Base-by-base conservation (phyloP, 2,888 invertebrate genomes). In the Bimastos eiseni region DNA sequence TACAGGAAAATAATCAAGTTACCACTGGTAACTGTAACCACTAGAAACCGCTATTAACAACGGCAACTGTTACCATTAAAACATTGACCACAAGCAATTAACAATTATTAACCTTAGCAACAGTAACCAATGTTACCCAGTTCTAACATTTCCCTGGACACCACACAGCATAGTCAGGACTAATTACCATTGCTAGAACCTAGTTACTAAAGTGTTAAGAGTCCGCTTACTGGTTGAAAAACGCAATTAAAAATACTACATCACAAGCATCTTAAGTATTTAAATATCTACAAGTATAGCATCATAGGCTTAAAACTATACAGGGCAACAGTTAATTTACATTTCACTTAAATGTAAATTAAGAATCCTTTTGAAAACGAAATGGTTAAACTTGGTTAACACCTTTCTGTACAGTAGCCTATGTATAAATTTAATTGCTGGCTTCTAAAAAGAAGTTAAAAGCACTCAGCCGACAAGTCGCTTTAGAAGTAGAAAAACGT, bases 211-310 rank as follows among this genome's bases (percentile, higher is more conserved):
- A 70, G n/a, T n/a, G 70, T 70, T 70, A 70, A n/a, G 70, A 70
- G n/a, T 70, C 70, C 1, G 70, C n/a, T n/a, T 70, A 70, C 70
- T 70, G 8, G 70, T n/a, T 70, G 70, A 70, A 70, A 70, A 6
- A 70, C n/a, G n/a, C 70, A 70, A 70, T n/a, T n/a, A 70, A 70
- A 70, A 70, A 70, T 70, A n/a, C n/a, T 70, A 70, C 70, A 70
- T 70, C 70, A 70, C 70, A 70, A 70, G 70, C 70, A 49, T 24
- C 49, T 6, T 44, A 44, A 44, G 44, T 44, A 55, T 30, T 55
- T 55, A 70, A n/a, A 70, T 70, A 70, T 70, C 70, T 70, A 70
- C 70, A n/a, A 70, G 30, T 70, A 70, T 70, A n/a, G 70, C 13
- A 70, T 70, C 70, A 30, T 8, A 70, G 70, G 70, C 13, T 70